Evolutionary conservation across 1,140 invertebrate species (phyloP).

Genomic region (Magallana gigas): DNA sequence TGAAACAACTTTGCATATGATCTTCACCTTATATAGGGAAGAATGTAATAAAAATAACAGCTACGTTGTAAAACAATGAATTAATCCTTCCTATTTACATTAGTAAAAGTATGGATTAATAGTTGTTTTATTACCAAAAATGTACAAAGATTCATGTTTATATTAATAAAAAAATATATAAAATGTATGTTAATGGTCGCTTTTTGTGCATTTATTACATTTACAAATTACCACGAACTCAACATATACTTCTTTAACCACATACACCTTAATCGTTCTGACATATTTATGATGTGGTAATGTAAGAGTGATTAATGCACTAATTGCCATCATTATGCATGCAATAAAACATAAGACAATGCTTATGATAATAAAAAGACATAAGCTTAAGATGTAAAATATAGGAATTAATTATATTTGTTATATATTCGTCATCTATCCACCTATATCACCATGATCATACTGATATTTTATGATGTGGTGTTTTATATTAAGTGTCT

Average conservation of each 20-base stretch:
- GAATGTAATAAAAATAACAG: neutral
- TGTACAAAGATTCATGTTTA: neutral
- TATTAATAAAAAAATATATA: neutral
- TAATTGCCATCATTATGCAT: too few species aligned
- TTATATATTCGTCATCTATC: too few species aligned
- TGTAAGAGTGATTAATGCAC: too few species aligned
- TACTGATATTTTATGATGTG: too few species aligned
- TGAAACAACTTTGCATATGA: neutral
- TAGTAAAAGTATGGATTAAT: neutral
- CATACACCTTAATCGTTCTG: neutral
- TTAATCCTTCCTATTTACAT: neutral
- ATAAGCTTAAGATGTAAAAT: too few species aligned
- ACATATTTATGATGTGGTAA: neutral
- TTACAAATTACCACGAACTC: neutral
- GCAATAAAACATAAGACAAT: too few species aligned
- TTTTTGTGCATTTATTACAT: neutral
- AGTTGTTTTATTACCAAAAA: too few species aligned
- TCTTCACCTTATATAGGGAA: neutral
- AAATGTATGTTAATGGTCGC: neutral
- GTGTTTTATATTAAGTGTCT: too few species aligned
- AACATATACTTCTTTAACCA: neutral
- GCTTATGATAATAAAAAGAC: too few species aligned
- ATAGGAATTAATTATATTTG: too few species aligned
- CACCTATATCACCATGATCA: too few species aligned
- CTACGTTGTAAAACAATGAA: neutral